These are phyloP conservation scores for Druceiella hillmani DNA, from an alignment of 2,888 invertebrate species.

Conservation along the genomic window DNA sequence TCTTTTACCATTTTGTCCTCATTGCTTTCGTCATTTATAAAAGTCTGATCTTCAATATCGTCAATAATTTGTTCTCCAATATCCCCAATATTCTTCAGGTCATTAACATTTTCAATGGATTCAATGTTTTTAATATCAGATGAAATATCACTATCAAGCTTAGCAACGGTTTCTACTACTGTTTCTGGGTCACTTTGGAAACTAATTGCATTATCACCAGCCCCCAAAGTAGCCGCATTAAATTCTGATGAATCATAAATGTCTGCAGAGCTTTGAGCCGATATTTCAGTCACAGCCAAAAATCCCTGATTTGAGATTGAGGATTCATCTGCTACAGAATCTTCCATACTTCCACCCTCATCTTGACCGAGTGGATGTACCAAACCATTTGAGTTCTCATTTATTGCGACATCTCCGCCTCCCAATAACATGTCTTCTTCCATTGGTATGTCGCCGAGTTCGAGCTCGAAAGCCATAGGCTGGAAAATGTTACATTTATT, in stretches of 20 bases:
- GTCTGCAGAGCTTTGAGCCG: conserved; percentile 45
- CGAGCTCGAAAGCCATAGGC: too few relatives aligned
- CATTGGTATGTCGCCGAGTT: too few relatives aligned
- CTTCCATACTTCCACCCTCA: conserved; percentile 45
- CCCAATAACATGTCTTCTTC: too few relatives aligned
- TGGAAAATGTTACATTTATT: too few relatives aligned
- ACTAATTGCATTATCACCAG: conserved; percentile 44
- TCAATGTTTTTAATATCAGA: too few relatives aligned
- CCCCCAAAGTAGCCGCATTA: conserved; percentile 40
- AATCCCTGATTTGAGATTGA: conserved; percentile 46
- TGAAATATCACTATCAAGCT: too few relatives aligned
- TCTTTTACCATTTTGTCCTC: too few relatives aligned
- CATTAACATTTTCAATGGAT: too few relatives aligned
- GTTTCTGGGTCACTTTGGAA: conserved; percentile 43
- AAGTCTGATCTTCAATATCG: too few relatives aligned
- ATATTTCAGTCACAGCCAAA: conserved; percentile 44
- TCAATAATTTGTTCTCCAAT: not conserved
- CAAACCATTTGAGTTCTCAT: conserved; percentile 45
- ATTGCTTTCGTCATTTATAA: too few relatives aligned
- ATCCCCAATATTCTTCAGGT: not conserved
- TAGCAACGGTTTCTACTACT: too few relatives aligned
- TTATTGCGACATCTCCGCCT: too few relatives aligned
- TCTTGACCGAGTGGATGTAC: conserved; percentile 45
- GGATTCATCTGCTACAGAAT: conserved; percentile 40
- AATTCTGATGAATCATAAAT: conserved; percentile 40